phyloP scores from a whole-genome alignment of 2,797 vertebrate genomes.

The Neosilurus mollespiculum region DNA sequence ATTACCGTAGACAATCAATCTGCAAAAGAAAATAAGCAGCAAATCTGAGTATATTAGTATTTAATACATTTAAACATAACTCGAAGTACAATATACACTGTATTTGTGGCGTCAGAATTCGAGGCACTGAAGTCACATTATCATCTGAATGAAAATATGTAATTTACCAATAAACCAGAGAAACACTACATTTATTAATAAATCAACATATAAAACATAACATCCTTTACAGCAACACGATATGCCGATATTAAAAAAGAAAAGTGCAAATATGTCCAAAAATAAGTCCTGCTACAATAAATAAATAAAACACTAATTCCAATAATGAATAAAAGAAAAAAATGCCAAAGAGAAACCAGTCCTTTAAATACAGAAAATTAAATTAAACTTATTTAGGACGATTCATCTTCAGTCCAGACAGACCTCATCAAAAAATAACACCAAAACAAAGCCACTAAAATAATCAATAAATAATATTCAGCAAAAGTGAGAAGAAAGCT shows the following conservation, averaged over 20 bases:
- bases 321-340: neutral
- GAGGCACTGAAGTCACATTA: neutral
- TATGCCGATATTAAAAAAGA: neutral
- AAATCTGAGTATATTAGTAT: neutral
- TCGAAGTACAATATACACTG: neutral
- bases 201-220: neutral
- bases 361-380: neutral
- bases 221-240: neutral
- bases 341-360: neutral
- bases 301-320: constrained; percentile 8
- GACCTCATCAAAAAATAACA: neutral
- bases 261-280: neutral
- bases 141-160: neutral
- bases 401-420: neutral
- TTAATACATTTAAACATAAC: neutral
- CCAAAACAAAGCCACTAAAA: neutral
- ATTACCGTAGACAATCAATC: neutral
- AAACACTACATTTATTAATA: neutral
- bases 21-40: neutral
- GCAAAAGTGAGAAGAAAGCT: neutral
- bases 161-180: neutral
- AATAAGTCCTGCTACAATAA: neutral
- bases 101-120: neutral
- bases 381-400: neutral
- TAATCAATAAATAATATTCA: neutral